Base-by-base conservation (phyloP, 2,888 invertebrate genomes). In the Agrilus cyanescens region DNA sequence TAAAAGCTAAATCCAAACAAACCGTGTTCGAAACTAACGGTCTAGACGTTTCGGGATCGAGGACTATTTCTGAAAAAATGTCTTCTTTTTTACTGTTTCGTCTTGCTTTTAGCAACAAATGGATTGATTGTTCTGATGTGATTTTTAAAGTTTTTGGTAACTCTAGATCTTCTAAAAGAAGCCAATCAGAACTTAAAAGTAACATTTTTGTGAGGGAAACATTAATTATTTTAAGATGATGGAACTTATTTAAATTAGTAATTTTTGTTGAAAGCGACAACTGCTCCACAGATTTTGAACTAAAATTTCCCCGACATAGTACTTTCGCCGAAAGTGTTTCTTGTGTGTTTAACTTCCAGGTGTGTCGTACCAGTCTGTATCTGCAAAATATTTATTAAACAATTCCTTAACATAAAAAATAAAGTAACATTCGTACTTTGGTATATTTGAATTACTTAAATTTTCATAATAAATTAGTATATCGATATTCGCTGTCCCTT, bases 381-480 rank as follows among this genome's bases (percentile, higher is more conserved):
- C 71, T 74, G 48, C 20, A 56, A 49, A 41, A 37, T 44, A 40
- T 29, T 35, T 14, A 12, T 15, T 29, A 34, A 39, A n/a, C 18
- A 12, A 29, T 14, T 25, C 8, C 25, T 25, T 32, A 40, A 12
- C 41, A 34, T 42, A 12, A 8, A 36, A 12, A 36, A 16, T 12
- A 40, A 36, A 32, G 34, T 37, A 20, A 34, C 12, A 18, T n/a
- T 52, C 54, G 54, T 53, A 66, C 64, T 58, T 63, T 13, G 67
- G 66, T 39, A 62, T 53, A 48, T 57, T 55, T 37, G 49, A 53
- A 25, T 48, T 43, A 46, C 59, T 51, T 25, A 60, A 56, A 59
- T 75, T 75, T 55, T 81, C 79, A 57, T 85, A 86, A 59, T 85
- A 85, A 61, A 86, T 80, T 37, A 86, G 68, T 51, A 85, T 65